phyloP scores from a whole-genome alignment of 2,888 invertebrate genomes.

The Augiades crinisus region DNA sequence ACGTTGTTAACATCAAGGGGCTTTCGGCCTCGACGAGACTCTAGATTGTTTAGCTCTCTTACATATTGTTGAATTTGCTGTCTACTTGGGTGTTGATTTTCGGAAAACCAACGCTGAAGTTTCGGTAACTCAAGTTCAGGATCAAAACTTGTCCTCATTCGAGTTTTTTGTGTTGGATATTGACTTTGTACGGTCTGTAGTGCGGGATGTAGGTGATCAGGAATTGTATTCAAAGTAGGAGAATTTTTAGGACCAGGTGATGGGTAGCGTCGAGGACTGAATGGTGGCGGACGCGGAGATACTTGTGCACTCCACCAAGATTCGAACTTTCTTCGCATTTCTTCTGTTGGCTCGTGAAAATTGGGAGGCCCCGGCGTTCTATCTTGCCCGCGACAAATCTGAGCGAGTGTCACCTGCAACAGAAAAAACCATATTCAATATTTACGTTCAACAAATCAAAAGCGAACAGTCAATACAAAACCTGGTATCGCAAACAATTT shows the following conservation, averaged over 20 bases:
- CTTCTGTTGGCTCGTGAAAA: conserved; percentile 89
- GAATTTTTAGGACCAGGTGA: conserved; percentile 78
- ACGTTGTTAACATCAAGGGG: conserved; percentile 98
- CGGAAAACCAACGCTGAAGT: conserved; percentile 97
- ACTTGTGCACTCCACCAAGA: conserved; percentile 93
- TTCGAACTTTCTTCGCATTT: conserved; percentile 93
- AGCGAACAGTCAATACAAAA: conserved; percentile 44
- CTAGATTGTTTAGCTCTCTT: conserved; percentile 94
- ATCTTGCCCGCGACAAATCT: conserved; percentile 90
- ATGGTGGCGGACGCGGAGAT: conserved; percentile 80
- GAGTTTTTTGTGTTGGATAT: conserved; percentile 92
- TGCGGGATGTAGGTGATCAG: conserved; percentile 86
- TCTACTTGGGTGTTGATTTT: conserved; percentile 98
- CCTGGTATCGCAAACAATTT: conserved; percentile 67
- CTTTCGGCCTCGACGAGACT: conserved; percentile 95
- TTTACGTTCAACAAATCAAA: conserved; percentile 37
- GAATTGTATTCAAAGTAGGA: conserved; percentile 66
- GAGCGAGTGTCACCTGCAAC: conserved; percentile 88
- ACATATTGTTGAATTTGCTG: conserved; percentile 98
- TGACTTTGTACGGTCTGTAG: conserved; percentile 89
- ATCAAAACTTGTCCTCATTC: conserved; percentile 98
- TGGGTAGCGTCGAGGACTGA: conserved; percentile 73
- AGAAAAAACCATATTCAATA: conserved; percentile 46
- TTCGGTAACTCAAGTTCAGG: conserved; percentile 98
- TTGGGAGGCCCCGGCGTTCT: conserved; percentile 83